phyloP scores from a whole-genome alignment of 2,113 vertebrate species.

The Ceuthmochares aereus region DNA sequence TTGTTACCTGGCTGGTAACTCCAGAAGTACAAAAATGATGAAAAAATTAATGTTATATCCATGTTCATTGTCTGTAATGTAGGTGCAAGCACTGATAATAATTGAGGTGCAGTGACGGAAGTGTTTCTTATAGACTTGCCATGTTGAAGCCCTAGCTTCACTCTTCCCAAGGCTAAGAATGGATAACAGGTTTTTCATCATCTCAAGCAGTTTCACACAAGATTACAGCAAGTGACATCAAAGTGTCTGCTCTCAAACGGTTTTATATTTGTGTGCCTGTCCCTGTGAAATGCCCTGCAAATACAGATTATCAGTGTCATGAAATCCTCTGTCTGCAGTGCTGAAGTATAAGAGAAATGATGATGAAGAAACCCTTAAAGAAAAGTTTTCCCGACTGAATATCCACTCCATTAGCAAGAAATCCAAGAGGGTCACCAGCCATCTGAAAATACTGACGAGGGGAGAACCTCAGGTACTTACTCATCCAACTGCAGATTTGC shows the following conservation, averaged over 20 bases:
- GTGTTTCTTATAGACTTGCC: neutral
- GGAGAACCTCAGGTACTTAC: constrained; percentile 91
- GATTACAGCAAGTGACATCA: constrained; percentile 28
- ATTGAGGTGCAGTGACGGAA: neutral
- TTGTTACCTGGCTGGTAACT: neutral
- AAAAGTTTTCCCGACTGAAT: constrained; percentile 90
- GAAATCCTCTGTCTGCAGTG: constrained; percentile 78
- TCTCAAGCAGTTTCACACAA: constrained; percentile 24
- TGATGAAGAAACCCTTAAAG: constrained; percentile 91
- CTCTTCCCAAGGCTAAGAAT: neutral
- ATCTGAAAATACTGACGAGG: constrained; percentile 91
- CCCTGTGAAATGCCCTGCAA: neutral
- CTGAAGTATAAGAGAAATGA: constrained; percentile 94
- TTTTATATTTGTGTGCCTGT: neutral
- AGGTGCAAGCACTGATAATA: constrained; percentile 10
- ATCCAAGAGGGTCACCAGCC: constrained; percentile 93
- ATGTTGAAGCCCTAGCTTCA: neutral
- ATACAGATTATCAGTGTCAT: neutral
- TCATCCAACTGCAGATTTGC: neutral
- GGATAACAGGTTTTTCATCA: constrained; percentile 20
- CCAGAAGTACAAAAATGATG: neutral
- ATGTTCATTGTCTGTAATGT: neutral
- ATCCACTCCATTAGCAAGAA: constrained; percentile 98
- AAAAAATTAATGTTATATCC: neutral
- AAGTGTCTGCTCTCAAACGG: neutral